Base-by-base conservation (phyloP, 2,797 vertebrate genomes). In the Chaenodraco wilsoni region DNA sequence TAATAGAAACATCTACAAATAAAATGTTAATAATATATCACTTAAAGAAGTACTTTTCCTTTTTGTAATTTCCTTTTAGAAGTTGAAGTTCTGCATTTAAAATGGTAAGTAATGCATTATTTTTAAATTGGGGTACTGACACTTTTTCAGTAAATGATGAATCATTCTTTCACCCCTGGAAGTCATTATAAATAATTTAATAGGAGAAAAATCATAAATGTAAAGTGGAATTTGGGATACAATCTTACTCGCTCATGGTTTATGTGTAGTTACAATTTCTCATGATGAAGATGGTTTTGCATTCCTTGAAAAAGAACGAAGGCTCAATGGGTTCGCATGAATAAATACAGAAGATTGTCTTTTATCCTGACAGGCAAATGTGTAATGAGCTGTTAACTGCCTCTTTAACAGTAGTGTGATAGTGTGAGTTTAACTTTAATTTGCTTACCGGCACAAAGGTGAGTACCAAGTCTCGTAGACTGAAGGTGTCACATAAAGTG, bases 381-480 rank as follows among this genome's bases (percentile, higher is more conserved):
- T 63, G 46, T 63, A 40, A 33, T 51, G 16, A 40, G 46, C 16
- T 11, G 7, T 56, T 8, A 37, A 23, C 4, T n/a, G 44, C 5
- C 48, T 33, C 48, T 27, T 2, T 65, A 17, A 41, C 54, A 44
- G 13, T 14, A 27, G 17, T 21, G 60, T 67, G 37, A 80, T 64
- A 78, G 72, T 4, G 40, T 0, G 5, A 21, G 23, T 33, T 43
- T 55, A 0, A 72, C 72, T 76, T 27, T 84, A 0, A 72, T 73
- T 76, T 84, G 49, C 75, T 87, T 93, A 99, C 97, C 94, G 96
- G 96, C 16, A 59, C 91, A 82, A 95, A 96, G 0, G 96, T 97
- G 56, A 98, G 95, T 88, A 97, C 67, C 93, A 99, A 95, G 88
- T 99, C 97, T 79, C 96, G 94, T 3, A 99, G 85, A 4, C 97